phyloP scores from a whole-genome alignment of 2,888 invertebrate genomes.

The Ichneumon xanthorius region DNA sequence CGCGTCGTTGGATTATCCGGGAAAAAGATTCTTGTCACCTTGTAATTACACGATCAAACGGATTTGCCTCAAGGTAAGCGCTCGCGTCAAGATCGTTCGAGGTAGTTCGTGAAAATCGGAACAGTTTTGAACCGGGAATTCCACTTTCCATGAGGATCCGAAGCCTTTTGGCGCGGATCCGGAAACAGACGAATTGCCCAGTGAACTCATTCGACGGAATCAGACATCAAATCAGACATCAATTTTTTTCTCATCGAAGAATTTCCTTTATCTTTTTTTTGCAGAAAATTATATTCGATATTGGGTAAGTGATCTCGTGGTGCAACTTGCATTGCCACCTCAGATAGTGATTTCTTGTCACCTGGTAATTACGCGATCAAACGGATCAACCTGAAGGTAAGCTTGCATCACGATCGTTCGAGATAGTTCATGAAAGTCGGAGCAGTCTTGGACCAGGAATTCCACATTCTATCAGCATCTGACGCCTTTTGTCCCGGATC shows the following conservation, averaged over 20 bases:
- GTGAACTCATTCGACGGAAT: no score
- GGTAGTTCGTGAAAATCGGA: neutral
- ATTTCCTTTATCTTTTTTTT: no score
- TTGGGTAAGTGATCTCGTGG: conserved; percentile 81
- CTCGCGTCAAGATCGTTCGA: neutral
- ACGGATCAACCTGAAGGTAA: neutral
- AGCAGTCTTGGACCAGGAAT: no score
- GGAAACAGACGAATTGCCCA: no score
- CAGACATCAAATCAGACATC: no score
- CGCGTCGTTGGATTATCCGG: conserved; percentile 22
- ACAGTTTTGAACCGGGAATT: no score
- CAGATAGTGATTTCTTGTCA: conserved; percentile 18
- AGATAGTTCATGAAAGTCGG: neutral
- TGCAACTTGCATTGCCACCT: conserved; percentile 54
- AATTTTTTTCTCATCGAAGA: no score
- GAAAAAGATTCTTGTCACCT: conserved; percentile 30
- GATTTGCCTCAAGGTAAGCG: neutral
- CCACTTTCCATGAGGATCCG: no score
- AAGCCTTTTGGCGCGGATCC: no score
- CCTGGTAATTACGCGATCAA: conserved; percentile 1
- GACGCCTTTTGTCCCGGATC: no score
- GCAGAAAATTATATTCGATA: conserved; percentile 83
- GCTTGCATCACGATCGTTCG: neutral
- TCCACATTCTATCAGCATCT: no score
- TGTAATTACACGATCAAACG: neutral